phyloP scores from a whole-genome alignment of 2,797 vertebrate species.

The Artibeus lituratus region DNA sequence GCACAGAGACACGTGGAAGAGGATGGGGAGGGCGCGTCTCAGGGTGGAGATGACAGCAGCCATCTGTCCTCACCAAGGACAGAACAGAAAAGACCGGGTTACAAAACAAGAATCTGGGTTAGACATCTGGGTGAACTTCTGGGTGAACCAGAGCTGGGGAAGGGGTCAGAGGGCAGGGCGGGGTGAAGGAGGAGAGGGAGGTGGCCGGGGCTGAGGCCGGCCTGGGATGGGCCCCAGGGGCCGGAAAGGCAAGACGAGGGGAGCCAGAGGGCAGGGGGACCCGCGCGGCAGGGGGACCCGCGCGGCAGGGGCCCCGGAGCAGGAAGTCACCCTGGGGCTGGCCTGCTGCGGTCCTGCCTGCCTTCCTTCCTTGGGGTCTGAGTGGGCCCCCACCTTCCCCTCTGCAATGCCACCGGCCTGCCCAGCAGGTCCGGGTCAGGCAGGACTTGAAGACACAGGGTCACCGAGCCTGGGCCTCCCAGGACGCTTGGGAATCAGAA shows the following conservation, averaged over 20 bases:
- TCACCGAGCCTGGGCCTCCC: neutral
- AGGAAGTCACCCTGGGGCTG: accelerated
- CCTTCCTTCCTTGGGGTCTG: neutral
- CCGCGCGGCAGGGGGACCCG: too few relatives aligned
- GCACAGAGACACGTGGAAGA: neutral
- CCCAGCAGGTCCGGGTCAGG: too few relatives aligned
- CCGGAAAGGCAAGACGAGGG: too few relatives aligned
- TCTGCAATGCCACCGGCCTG: neutral
- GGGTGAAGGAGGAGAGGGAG: neutral
- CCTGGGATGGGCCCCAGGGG: neutral
- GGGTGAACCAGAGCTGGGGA: neutral
- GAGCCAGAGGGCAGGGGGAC: too few relatives aligned
- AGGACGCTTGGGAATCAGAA: neutral
- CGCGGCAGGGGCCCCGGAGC: accelerated
- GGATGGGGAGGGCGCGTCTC: neutral
- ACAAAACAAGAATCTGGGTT: neutral
- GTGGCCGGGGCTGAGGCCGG: too few relatives aligned
- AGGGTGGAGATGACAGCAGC: neutral
- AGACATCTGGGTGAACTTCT: neutral
- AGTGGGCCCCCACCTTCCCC: neutral
- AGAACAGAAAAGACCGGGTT: neutral
- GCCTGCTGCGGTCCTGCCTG: accelerated
- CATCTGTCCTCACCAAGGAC: neutral
- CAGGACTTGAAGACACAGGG: neutral
- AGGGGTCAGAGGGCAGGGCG: neutral